Percentiles rank a stretch among this genome's conserved stretches.
phyloP scores from a whole-genome alignment of 2,888 invertebrate species.

The Digitonthophagus gazella region DNA sequence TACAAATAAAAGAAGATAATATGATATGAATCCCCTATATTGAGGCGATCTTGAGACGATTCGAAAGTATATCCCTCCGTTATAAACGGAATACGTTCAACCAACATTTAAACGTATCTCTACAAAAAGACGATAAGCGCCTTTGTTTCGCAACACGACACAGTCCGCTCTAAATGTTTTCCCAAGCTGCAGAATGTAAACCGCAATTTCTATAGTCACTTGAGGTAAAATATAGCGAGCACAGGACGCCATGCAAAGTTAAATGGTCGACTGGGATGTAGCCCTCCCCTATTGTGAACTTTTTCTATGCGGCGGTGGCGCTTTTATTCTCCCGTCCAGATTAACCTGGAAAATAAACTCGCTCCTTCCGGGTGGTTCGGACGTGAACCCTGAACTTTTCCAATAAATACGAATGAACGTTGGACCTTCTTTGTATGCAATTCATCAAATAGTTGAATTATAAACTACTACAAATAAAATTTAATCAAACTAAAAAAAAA shows the following conservation, averaged over 20 bases:
- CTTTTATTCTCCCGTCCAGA: background rate
- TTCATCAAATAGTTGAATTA: background rate
- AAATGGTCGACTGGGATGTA: background rate
- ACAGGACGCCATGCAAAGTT: background rate
- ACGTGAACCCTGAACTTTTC: background rate
- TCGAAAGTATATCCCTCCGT: no score
- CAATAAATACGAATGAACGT: background rate
- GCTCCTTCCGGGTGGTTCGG: background rate
- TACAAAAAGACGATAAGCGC: background rate
- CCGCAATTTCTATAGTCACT: background rate
- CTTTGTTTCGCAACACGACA: background rate
- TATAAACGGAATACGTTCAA: no score
- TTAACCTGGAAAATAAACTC: background rate
- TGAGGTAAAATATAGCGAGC: background rate
- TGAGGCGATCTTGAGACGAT: no score
- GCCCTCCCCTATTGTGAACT: background rate
- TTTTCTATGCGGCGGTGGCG: background rate
- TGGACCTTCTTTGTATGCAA: background rate
- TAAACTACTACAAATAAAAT: no score
- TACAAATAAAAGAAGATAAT: no score
- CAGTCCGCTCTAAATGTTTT: background rate
- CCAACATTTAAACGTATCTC: no score
- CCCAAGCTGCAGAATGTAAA: background rate
- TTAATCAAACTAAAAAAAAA: no score
- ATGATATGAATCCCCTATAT: no score